Conservation (phyloP, 2,888 invertebrate genomes). For the Panopea generosa region DNA sequence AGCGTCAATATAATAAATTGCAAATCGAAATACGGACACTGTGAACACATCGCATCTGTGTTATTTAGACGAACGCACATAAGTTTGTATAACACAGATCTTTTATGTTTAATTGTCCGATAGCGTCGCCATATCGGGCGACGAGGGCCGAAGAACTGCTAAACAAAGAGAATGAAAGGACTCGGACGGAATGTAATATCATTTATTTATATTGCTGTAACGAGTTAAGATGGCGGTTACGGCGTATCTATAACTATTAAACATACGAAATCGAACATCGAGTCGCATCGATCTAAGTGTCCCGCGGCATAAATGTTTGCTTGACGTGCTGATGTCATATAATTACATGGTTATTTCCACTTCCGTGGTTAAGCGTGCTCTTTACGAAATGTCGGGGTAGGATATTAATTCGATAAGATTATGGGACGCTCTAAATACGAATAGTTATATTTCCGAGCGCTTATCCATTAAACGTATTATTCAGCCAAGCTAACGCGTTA, state of each 20-base stretch:
- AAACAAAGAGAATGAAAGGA: no score
- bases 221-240: constrained; percentile 3
- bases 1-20: no score
- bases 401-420: constrained; percentile 31
- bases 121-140: no score
- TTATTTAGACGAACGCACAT: background rate
- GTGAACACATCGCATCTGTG: background rate
- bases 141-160: no score
- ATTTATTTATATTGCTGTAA: constrained; percentile 15
- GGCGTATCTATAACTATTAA: constrained; percentile 27
- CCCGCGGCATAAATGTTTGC: constrained; percentile 40
- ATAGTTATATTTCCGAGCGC: constrained; percentile 11
- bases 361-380: constrained; percentile 24
- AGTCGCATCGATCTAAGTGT: constrained; percentile 27
- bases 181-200: background rate
- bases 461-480: constrained; percentile 11
- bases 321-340: constrained; percentile 40
- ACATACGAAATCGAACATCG: constrained; percentile 11
- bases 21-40: background rate
- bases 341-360: constrained; percentile 38
- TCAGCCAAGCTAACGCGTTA: constrained; percentile 2
- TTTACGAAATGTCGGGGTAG: constrained; percentile 19
- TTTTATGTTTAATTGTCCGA: no score
- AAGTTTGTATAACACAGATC: background rate
- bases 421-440: constrained; percentile 1